phyloP scores from a whole-genome alignment of 2,797 vertebrate genomes.

The Hippopotamyrus pictus region DNA sequence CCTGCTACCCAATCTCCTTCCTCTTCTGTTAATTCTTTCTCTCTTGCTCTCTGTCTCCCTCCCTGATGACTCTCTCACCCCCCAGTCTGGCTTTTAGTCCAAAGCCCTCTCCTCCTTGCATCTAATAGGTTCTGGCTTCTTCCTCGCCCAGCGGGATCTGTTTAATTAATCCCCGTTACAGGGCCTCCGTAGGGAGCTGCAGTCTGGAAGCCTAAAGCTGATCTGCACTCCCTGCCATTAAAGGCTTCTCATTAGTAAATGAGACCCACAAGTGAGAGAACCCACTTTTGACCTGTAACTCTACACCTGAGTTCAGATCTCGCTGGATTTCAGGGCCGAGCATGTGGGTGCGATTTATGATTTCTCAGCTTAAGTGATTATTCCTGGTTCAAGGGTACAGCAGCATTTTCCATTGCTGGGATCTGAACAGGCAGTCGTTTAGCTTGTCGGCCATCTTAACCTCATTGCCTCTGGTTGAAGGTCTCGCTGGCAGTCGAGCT shows the following conservation, averaged over 20 bases:
- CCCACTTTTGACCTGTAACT: neutral
- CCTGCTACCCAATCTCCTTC: neutral
- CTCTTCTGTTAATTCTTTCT: neutral
- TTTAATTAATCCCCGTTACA: neutral
- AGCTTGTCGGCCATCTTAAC: neutral
- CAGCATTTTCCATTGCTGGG: neutral
- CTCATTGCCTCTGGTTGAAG: neutral
- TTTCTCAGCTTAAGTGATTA: neutral
- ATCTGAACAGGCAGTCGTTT: neutral
- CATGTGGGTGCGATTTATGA: neutral
- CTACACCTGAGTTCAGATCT: neutral
- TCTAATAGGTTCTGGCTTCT: slow-evolving; percentile 1
- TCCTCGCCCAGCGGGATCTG: neutral
- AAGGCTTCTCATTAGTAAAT: neutral
- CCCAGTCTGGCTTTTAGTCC: neutral
- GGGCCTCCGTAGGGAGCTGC: neutral
- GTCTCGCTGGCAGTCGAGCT: neutral
- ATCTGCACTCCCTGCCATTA: neutral
- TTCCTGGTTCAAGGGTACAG: neutral
- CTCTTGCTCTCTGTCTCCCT: neutral
- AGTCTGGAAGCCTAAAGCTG: neutral
- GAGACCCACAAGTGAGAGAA: neutral
- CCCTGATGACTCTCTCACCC: neutral
- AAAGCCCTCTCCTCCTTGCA: neutral
- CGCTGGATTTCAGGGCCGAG: neutral